These are phyloP conservation scores for Phalacrocorax aristotelis DNA, from an alignment of 2,113 vertebrate species.

Conservation along the genomic window DNA sequence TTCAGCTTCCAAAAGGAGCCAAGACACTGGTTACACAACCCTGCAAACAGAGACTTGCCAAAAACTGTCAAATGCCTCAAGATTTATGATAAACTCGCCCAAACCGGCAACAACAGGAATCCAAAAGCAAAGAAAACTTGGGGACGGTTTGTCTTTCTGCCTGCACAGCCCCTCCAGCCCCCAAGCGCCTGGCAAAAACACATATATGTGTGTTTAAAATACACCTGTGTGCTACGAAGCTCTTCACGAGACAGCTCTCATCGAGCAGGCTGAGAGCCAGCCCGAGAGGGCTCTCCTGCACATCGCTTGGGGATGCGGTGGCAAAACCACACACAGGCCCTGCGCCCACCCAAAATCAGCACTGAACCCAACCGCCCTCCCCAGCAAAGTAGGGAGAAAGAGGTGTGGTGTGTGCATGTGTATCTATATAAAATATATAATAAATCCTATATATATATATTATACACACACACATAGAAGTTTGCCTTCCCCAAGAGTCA, in stretches of 20 bases:
- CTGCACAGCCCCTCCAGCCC: not conserved
- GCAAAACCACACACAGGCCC: not conserved
- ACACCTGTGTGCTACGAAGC: not conserved
- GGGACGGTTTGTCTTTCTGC: not conserved
- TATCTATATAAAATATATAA: not conserved
- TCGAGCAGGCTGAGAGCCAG: not conserved
- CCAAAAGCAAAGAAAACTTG: not conserved
- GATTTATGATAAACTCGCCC: not conserved
- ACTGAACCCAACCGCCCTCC: not conserved
- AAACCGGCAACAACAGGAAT: not conserved
- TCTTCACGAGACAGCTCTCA: not conserved
- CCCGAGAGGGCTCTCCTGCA: fast-evolving
- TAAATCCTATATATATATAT: not conserved
- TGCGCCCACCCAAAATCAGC: not conserved
- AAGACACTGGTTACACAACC: not conserved
- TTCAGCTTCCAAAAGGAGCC: not conserved
- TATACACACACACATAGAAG: not conserved
- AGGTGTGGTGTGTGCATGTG: too few relatives aligned
- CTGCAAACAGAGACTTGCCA: not conserved
- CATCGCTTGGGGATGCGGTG: fast-evolving
- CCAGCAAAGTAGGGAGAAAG: not conserved
- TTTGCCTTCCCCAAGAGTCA: not conserved
- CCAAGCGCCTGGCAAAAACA: not conserved
- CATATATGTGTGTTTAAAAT: fast-evolving
- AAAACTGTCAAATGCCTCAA: fast-evolving